A percentile compares a stretch with the other conserved stretches of the same genome.
phyloP scores from a whole-genome alignment of 2,797 vertebrate genomes.

The Helostoma temminkii region DNA sequence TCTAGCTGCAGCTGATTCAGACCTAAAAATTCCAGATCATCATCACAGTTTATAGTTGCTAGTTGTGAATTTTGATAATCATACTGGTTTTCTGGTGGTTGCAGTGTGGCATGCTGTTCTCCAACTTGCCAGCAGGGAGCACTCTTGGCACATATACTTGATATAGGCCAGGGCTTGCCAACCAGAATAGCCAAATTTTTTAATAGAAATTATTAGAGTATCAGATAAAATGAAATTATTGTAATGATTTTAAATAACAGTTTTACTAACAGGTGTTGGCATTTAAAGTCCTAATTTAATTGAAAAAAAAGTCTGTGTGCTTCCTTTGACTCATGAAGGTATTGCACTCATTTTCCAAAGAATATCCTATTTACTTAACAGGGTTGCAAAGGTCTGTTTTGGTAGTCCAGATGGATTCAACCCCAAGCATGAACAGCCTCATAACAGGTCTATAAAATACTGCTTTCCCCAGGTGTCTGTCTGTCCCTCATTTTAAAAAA shows the following conservation, averaged over 20 bases:
- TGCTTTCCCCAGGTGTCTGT: constrained; percentile 31
- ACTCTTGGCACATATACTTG: constrained; percentile 80
- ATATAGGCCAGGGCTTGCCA: not conserved
- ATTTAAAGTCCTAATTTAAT: constrained; percentile 33
- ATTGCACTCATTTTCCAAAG: not conserved
- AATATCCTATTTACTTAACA: constrained; percentile 16
- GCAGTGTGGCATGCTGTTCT: constrained; percentile 25
- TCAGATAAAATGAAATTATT: constrained; percentile 52
- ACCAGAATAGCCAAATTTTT: constrained; percentile 26
- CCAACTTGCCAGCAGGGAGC: constrained; percentile 81
- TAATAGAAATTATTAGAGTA: constrained; percentile 31
- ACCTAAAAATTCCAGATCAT: constrained; percentile 28
- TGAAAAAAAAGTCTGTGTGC: not conserved
- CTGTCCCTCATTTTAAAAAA: constrained; percentile 55
- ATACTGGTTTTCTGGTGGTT: constrained; percentile 29
- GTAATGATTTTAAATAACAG: constrained; percentile 28
- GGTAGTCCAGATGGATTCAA: constrained; percentile 25
- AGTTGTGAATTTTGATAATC: constrained; percentile 50
- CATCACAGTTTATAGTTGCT: constrained; percentile 42
- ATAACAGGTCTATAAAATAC: constrained; percentile 40
- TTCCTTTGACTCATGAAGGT: constrained; percentile 15
- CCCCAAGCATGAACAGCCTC: constrained; percentile 6
- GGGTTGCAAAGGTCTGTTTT: constrained; percentile 44
- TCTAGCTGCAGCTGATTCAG: not conserved
- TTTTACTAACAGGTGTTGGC: constrained; percentile 21